phyloP scores from a whole-genome alignment of 1,140 invertebrate genomes.

The Meloidogyne hapla region DNA sequence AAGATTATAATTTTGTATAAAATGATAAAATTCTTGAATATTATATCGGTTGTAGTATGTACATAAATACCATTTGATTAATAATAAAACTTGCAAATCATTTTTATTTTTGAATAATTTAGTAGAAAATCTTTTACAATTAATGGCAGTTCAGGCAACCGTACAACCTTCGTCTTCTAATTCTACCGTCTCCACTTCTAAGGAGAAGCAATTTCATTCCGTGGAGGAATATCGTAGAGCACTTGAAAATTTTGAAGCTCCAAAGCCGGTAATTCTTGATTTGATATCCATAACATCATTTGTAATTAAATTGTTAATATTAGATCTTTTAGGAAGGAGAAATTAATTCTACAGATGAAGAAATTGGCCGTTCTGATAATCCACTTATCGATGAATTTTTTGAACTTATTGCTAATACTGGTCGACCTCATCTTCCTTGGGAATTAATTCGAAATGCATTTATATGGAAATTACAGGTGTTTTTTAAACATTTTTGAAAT shows the following conservation, averaged over 20 bases:
- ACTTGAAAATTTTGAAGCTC: conserved; percentile 18
- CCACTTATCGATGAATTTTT: conserved; percentile 47
- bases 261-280: not conserved
- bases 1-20: no score
- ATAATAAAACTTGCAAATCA: no score
- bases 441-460: conserved; percentile 43
- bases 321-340: not conserved
- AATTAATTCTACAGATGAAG: not conserved
- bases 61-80: no score
- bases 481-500: not conserved
- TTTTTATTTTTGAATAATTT: no score
- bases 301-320: not conserved
- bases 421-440: conserved; percentile 39
- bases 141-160: not conserved
- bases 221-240: conserved; percentile 6
- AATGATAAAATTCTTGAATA: no score
- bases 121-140: not conserved
- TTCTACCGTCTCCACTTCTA: not conserved
- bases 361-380: not conserved
- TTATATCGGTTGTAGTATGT: no score
- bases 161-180: not conserved
- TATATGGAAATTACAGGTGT: conserved; percentile 55
- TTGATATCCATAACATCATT: not conserved
- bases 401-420: conserved; percentile 31
- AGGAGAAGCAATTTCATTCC: conserved; percentile 14